A percentile compares a stretch with the other conserved stretches of the same genome.
phyloP scores from a whole-genome alignment of 2,113 vertebrate genomes.

The Phalacrocorax pelagicus region DNA sequence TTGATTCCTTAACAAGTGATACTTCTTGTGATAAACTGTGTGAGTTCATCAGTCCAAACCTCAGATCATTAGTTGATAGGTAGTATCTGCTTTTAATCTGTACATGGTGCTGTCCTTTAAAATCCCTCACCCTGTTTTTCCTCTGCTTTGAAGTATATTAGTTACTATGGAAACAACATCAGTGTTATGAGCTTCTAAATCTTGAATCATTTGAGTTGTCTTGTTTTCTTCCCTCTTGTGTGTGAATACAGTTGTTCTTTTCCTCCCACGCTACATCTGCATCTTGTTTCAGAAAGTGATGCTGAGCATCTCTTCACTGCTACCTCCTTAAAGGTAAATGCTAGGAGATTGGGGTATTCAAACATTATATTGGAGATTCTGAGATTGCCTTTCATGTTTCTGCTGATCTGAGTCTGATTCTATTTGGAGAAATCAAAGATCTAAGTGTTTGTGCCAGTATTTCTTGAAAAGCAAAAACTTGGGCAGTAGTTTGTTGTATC shows the following conservation, averaged over 20 bases:
- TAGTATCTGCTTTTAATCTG: neutral
- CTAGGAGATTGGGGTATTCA: neutral
- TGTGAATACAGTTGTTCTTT: conserved; percentile 23
- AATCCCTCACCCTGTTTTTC: neutral
- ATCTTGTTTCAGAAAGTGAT: neutral
- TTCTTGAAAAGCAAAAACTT: neutral
- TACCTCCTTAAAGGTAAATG: neutral
- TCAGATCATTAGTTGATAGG: neutral
- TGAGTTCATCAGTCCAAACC: neutral
- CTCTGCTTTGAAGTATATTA: conserved; percentile 16
- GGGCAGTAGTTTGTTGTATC: neutral
- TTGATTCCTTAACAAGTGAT: neutral
- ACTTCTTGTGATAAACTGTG: neutral
- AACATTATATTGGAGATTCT: neutral
- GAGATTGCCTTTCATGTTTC: neutral
- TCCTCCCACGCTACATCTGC: neutral
- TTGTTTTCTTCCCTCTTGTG: conserved; percentile 15
- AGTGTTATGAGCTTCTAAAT: conserved; percentile 8
- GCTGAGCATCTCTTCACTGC: neutral
- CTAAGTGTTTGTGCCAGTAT: neutral
- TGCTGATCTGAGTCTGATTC: neutral
- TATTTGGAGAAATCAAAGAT: neutral
- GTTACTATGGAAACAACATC: conserved; percentile 53
- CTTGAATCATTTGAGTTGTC: neutral
- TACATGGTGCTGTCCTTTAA: neutral